A percentile compares a stretch with the other conserved stretches of the same genome.
Evolutionary conservation across 2,113 vertebrate genomes (phyloP).

Genomic region (Tauraco erythrolophus): DNA sequence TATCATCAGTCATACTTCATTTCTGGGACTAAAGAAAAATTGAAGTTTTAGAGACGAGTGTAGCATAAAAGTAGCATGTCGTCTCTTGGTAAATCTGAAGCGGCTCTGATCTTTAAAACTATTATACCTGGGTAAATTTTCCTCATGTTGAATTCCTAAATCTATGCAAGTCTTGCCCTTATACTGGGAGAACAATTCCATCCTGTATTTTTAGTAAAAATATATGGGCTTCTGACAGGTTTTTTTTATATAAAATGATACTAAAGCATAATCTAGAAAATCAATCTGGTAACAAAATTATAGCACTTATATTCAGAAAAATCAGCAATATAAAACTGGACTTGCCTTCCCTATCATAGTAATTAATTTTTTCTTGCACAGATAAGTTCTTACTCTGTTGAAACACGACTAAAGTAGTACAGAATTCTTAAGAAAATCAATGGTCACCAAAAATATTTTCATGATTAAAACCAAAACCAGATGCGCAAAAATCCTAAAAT

Average conservation of each 20-base stretch:
- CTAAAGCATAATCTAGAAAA: background rate
- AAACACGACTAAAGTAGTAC: background rate
- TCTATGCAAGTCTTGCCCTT: background rate
- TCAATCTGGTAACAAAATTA: background rate
- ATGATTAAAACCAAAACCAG: background rate
- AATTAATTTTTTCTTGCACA: background rate
- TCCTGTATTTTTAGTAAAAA: background rate
- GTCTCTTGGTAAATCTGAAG: background rate
- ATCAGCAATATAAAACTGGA: background rate
- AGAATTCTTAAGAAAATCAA: background rate
- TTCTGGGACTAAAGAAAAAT: background rate
- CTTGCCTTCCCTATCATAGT: background rate
- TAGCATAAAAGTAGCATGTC: background rate
- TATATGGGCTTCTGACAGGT: background rate
- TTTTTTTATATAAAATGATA: background rate
- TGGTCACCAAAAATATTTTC: background rate
- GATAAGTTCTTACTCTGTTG: background rate
- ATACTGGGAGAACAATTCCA: background rate
- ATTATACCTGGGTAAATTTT: background rate
- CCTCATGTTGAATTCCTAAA: background rate
- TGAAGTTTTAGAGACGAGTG: background rate
- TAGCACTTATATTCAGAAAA: background rate
- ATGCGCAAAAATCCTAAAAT: background rate
- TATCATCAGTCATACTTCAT: background rate
- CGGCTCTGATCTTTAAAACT: background rate